Evolutionary conservation across 2,797 vertebrate genomes (phyloP).

Genomic region (Malurus leucopterus): DNA sequence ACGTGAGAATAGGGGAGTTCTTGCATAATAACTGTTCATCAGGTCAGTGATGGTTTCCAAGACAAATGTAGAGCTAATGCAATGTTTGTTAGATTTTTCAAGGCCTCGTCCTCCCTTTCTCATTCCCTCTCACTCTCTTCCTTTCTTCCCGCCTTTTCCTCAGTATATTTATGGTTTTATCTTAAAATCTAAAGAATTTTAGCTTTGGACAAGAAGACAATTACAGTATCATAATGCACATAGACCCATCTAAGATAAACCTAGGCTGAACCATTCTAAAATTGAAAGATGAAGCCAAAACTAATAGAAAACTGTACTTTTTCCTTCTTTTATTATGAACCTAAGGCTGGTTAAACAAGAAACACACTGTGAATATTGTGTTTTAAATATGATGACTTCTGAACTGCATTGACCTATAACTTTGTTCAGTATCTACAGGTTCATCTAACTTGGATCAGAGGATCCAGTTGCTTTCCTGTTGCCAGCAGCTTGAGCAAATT

Average conservation of each 20-base stretch:
- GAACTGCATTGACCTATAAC: not conserved
- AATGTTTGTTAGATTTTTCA: not conserved
- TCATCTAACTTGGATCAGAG: not conserved
- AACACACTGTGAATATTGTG: not conserved
- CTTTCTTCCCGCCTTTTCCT: not conserved
- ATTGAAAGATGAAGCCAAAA: not conserved
- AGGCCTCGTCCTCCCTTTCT: not conserved
- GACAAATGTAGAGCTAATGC: not conserved
- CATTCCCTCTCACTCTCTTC: not conserved
- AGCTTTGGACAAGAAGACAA: not conserved
- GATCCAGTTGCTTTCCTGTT: not conserved
- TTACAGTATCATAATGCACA: not conserved
- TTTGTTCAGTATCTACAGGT: not conserved
- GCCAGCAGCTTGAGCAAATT: not conserved
- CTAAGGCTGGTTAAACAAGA: not conserved
- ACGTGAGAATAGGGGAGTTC: not conserved
- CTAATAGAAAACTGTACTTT: not conserved
- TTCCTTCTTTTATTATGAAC: not conserved
- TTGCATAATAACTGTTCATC: not conserved
- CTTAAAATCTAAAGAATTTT: not conserved
- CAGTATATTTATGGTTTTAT: not conserved
- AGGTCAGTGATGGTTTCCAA: not conserved
- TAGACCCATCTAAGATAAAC: not conserved
- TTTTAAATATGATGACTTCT: not conserved
- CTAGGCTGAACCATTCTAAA: not conserved